Evolutionary conservation across 2,888 invertebrate genomes (phyloP).

Genomic region (Tryphoninae sp.): DNA sequence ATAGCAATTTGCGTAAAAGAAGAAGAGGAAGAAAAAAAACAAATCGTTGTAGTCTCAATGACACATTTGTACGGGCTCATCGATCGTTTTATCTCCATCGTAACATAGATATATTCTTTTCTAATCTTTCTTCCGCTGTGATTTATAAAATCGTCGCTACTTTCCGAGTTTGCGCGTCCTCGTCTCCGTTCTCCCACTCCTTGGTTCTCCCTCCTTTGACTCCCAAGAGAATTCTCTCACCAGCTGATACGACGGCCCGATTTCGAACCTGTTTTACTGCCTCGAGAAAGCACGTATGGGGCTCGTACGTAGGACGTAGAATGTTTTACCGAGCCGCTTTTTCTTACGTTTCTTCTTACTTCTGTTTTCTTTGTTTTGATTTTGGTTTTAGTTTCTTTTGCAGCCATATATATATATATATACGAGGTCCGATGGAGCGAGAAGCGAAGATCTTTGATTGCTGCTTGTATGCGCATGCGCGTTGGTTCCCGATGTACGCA

Average conservation of each 20-base stretch:
- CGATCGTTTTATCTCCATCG: slow-evolving; percentile 43
- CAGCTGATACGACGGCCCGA: slow-evolving; percentile 47
- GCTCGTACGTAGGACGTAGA: not conserved
- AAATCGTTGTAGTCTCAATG: not conserved
- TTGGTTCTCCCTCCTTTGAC: not conserved
- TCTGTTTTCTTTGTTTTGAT: slow-evolving; percentile 2
- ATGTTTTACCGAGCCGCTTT: slow-evolving; percentile 42
- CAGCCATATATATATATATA: not conserved
- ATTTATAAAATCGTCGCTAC: slow-evolving; percentile 7
- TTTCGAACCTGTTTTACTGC: slow-evolving; percentile 54
- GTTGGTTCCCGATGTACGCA: not conserved
- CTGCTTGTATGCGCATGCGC: not conserved
- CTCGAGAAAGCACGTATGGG: slow-evolving; percentile 34
- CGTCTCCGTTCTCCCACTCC: not conserved
- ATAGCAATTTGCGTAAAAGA: not conserved
- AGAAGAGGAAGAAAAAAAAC: too few species aligned
- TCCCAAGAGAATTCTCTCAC: not conserved
- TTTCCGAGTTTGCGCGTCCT: slow-evolving; percentile 6
- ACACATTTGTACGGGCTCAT: slow-evolving; percentile 22
- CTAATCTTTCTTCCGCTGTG: not conserved
- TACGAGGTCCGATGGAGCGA: slow-evolving; percentile 4
- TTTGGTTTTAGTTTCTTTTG: slow-evolving; percentile 1
- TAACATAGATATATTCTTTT: slow-evolving; percentile 1
- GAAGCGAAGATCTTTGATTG: slow-evolving; percentile 48
- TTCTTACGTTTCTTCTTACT: slow-evolving; percentile 2